These are phyloP conservation scores for Drosophila bunnanda DNA, from an alignment of 2,888 invertebrate species.

Conservation along the genomic window DNA sequence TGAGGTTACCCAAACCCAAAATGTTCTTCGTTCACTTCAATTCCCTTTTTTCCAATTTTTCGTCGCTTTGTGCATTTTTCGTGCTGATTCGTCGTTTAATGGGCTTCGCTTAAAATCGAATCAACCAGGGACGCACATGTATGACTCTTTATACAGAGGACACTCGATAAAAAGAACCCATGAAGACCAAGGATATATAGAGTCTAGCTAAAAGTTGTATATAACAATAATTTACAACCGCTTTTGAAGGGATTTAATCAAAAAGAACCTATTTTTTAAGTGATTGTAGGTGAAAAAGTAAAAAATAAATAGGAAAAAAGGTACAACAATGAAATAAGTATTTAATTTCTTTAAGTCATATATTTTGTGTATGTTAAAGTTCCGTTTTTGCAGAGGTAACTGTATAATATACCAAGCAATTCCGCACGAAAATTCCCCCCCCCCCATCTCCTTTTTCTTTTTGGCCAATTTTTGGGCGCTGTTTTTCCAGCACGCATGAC, in stretches of 20 bases:
- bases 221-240: background rate
- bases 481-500: conserved; percentile 42
- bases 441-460: background rate
- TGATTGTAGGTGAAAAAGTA: background rate
- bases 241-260: background rate
- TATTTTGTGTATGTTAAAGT: background rate
- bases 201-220: background rate
- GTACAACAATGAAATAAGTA: background rate
- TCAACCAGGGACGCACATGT: conserved; percentile 24
- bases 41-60: conserved; percentile 4
- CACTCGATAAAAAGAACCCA: background rate
- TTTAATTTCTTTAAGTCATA: background rate
- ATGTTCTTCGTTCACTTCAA: background rate
- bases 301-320: no score
- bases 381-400: background rate
- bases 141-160: background rate
- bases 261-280: background rate
- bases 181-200: background rate
- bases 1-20: conserved; percentile 28
- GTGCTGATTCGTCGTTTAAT: conserved; percentile 51
- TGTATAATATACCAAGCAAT: background rate
- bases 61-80: conserved; percentile 34
- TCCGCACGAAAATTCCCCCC: background rate
- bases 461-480: conserved; percentile 20
- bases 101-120: conserved; percentile 50